A percentile compares a stretch with the other conserved stretches of the same genome.
Evolutionary conservation across 2,113 vertebrate genomes (phyloP).

Genomic region (Chaetura pelagica): DNA sequence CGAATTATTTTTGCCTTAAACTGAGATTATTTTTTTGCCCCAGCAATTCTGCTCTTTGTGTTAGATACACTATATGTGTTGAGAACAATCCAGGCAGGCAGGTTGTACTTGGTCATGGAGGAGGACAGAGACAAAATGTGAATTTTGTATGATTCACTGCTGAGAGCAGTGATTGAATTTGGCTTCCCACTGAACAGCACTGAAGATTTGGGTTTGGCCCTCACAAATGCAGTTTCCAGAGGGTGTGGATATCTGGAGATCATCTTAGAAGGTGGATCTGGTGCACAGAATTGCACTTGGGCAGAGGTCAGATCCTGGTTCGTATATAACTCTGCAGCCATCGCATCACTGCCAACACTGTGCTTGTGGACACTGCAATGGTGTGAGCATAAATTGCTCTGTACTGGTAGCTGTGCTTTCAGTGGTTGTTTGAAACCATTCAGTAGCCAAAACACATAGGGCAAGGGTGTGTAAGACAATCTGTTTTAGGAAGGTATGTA

Average conservation of each 20-base stretch:
- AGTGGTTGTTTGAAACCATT: background rate
- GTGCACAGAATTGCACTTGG: background rate
- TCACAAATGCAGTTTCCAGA: background rate
- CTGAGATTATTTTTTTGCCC: background rate
- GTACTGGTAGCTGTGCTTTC: background rate
- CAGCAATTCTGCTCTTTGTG: background rate
- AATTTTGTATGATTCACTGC: background rate
- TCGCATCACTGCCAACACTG: background rate
- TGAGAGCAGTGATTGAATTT: background rate
- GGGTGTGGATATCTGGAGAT: background rate
- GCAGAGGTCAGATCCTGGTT: background rate
- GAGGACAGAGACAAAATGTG: accelerated
- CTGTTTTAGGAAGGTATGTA: background rate
- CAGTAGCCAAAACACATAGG: background rate
- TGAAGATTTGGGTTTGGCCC: background rate
- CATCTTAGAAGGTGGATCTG: background rate
- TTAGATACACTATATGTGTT: background rate
- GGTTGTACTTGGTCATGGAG: background rate
- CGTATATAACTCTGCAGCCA: background rate
- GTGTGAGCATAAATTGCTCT: conserved; percentile 12
- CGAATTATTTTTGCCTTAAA: background rate
- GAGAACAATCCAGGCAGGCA: background rate
- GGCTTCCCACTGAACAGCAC: background rate
- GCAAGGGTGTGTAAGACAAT: background rate
- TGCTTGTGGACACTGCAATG: background rate